Conservation (phyloP, 1,140 invertebrate genomes). For the Psilanteris sp. region DNA sequence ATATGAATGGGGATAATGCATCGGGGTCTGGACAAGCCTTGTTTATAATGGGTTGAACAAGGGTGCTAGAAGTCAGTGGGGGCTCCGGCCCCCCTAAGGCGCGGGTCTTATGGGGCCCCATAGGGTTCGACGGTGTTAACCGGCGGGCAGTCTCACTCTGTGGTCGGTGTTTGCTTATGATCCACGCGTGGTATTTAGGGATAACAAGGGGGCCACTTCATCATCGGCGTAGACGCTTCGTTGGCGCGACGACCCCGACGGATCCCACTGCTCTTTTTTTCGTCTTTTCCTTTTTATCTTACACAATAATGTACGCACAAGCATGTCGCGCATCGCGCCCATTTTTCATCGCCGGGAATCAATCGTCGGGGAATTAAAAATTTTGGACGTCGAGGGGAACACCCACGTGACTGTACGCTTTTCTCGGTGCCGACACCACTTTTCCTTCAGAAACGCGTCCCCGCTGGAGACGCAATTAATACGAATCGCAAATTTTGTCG, state of each 20-base stretch:
- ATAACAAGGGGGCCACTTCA: slow-evolving; percentile 79
- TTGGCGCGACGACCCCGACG: slow-evolving; percentile 66
- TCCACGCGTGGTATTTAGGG: slow-evolving; percentile 78
- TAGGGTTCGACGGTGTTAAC: slow-evolving; percentile 74
- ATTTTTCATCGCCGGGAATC: slow-evolving; percentile 52
- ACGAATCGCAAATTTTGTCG: no score
- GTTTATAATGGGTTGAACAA: slow-evolving; percentile 80
- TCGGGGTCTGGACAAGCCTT: slow-evolving; percentile 74
- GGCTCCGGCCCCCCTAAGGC: slow-evolving; percentile 74
- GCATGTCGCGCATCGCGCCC: slow-evolving; percentile 22
- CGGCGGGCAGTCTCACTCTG: slow-evolving; percentile 72
- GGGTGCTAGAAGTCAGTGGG: slow-evolving; percentile 79
- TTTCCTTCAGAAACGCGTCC: background rate
- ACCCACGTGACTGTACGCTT: slow-evolving; percentile 17
- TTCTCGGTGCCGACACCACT: background rate
- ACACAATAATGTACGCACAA: slow-evolving; percentile 26
- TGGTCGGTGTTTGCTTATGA: slow-evolving; percentile 77
- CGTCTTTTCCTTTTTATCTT: slow-evolving; percentile 27
- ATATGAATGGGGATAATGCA: slow-evolving; percentile 72
- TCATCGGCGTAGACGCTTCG: slow-evolving; percentile 66
- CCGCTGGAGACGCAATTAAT: no score
- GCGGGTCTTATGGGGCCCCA: slow-evolving; percentile 73
- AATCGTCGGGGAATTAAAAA: slow-evolving; percentile 35
- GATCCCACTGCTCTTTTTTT: slow-evolving; percentile 41
- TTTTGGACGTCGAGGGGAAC: background rate